Percentiles rank a stretch among this genome's conserved stretches.
These are phyloP conservation scores for Polydrusus tereticollis DNA, from an alignment of 2,888 invertebrate genomes.

Conservation along the genomic window DNA sequence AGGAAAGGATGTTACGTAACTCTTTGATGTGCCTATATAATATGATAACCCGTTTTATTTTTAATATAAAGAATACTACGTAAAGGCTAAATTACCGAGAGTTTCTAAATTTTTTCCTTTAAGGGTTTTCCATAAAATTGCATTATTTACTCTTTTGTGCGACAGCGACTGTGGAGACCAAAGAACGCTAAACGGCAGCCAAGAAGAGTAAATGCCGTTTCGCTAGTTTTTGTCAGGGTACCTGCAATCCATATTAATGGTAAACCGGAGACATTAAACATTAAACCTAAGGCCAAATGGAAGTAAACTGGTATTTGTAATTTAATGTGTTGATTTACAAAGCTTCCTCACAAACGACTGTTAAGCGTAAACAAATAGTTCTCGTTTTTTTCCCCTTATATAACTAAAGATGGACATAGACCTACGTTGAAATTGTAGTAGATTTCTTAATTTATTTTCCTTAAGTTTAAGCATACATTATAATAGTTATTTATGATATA, in stretches of 20 bases:
- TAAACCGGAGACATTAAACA: slow-evolving; percentile 36
- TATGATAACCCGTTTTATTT: not conserved
- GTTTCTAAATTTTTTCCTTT: no score
- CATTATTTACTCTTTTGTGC: slow-evolving; percentile 34
- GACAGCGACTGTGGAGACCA: not conserved
- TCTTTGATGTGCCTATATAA: no score
- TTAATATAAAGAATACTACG: no score
- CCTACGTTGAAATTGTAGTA: no score
- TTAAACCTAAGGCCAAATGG: slow-evolving; percentile 26
- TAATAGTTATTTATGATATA: no score
- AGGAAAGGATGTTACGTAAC: slow-evolving; percentile 19
- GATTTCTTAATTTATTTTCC: no score
- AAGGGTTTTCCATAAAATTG: no score
- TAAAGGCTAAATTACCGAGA: no score
- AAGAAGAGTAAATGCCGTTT: slow-evolving; percentile 42
- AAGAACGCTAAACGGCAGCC: slow-evolving; percentile 39
- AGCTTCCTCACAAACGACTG: not conserved
- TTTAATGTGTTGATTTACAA: slow-evolving; percentile 43
- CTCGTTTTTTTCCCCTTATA: not conserved
- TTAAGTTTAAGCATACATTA: no score
- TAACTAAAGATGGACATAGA: no score
- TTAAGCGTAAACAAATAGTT: not conserved
- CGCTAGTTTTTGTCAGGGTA: slow-evolving; percentile 41
- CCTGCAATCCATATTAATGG: slow-evolving; percentile 44
- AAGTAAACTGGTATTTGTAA: slow-evolving; percentile 32